Conservation (phyloP, 2,113 vertebrate species). For the Ceyx melanurus region DNA sequence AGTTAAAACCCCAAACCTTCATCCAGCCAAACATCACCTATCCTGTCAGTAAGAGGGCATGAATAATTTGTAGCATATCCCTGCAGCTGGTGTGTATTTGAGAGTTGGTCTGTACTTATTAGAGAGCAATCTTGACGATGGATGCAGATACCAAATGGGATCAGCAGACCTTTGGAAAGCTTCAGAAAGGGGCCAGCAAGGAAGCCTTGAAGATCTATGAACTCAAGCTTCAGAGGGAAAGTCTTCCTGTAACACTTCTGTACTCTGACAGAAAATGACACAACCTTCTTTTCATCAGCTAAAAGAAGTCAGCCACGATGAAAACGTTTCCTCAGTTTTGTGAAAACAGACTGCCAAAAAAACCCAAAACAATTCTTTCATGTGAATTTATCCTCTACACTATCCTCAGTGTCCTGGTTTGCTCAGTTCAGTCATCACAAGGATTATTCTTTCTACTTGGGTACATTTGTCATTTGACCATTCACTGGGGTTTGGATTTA, state of each 20-base stretch:
- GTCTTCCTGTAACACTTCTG: neutral
- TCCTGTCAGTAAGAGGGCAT: neutral
- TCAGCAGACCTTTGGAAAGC: neutral
- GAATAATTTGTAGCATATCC: neutral
- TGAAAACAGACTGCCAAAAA: neutral
- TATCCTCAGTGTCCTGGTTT: neutral
- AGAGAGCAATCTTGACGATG: neutral
- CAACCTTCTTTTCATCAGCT: slow-evolving; percentile 19
- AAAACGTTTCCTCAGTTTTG: neutral
- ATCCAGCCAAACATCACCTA: neutral
- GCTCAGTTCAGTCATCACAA: neutral
- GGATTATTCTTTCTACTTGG: neutral
- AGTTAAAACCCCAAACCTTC: neutral
- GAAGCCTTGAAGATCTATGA: neutral
- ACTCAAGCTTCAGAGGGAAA: neutral
- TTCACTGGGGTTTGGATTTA: neutral
- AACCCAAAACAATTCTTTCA: neutral
- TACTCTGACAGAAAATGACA: slow-evolving; percentile 27
- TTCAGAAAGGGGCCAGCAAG: neutral
- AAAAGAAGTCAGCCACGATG: neutral
- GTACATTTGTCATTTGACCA: neutral
- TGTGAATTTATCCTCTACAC: neutral
- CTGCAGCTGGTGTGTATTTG: neutral
- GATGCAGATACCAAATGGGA: neutral
- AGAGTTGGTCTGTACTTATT: neutral